phyloP scores from a whole-genome alignment of 1,140 invertebrate species.

The Vanessa tameamea region DNA sequence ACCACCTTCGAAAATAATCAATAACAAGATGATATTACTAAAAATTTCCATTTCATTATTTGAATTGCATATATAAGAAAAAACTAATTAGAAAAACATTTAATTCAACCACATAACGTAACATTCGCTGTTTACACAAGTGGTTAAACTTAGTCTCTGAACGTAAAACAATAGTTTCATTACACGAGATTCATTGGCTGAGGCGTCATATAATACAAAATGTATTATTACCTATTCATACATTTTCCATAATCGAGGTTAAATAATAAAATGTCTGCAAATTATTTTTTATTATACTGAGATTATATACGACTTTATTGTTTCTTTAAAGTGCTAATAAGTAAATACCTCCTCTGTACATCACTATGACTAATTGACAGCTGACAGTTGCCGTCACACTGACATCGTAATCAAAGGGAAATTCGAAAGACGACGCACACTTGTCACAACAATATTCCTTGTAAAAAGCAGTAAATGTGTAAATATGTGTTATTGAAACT shows the following conservation, averaged over 20 bases:
- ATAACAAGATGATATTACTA: constrained; percentile 11
- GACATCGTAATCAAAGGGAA: not conserved
- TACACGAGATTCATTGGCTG: constrained; percentile 5
- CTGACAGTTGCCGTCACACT: not conserved
- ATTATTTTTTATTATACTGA: constrained; percentile 1
- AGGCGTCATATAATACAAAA: constrained; percentile 14
- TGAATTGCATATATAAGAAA: not conserved
- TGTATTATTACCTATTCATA: constrained; percentile 4
- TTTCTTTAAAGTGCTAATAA: not conserved
- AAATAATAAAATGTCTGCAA: constrained; percentile 2
- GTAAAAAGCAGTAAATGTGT: not conserved
- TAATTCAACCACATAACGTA: not conserved
- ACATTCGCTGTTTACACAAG: constrained; percentile 52
- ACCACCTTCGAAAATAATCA: constrained; percentile 28
- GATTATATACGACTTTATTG: not conserved
- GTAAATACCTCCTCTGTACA: not conserved
- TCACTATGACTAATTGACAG: constrained; percentile 14
- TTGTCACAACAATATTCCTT: constrained; percentile 6
- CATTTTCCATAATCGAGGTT: constrained; percentile 1
- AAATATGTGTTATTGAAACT: constrained; percentile 1
- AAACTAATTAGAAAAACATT: not conserved
- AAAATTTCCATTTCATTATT: not conserved
- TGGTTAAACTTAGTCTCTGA: constrained; percentile 40
- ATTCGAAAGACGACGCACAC: not conserved
- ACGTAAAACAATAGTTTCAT: constrained; percentile 9